phyloP scores from a whole-genome alignment of 2,113 vertebrate species.

The Gasterosteus aculeatus region DNA sequence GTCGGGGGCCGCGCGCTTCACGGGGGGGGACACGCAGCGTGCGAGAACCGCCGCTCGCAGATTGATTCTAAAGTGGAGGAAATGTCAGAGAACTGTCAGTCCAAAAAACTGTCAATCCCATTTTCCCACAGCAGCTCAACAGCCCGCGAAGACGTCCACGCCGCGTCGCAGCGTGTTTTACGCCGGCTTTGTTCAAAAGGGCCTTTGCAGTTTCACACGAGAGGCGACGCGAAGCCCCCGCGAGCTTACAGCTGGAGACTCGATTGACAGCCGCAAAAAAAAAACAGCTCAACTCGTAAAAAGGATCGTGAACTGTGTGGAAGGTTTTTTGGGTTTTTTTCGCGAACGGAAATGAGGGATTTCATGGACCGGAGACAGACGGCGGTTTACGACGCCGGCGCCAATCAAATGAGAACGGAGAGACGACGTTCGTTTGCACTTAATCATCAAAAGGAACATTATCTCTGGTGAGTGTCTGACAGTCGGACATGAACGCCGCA shows the following conservation, averaged over 20 bases:
- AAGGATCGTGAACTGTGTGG: neutral
- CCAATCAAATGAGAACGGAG: slow-evolving; percentile 14
- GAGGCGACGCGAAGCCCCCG: slow-evolving; percentile 12
- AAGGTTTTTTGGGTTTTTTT: no score
- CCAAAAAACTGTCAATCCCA: neutral
- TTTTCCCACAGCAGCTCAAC: neutral
- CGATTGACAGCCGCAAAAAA: neutral
- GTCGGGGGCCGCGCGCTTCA: no score
- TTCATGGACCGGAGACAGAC: slow-evolving; percentile 42
- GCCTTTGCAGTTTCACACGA: neutral
- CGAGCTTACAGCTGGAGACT: slow-evolving; percentile 24
- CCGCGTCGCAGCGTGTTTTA: slow-evolving; percentile 14
- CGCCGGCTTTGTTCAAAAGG: slow-evolving; percentile 14
- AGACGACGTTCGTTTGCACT: neutral
- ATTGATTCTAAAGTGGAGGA: neutral
- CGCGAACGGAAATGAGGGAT: slow-evolving; percentile 20
- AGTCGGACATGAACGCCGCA: slow-evolving; percentile 34
- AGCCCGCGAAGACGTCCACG: no score
- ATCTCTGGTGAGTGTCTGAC: slow-evolving; percentile 14
- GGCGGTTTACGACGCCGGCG: slow-evolving; percentile 28
- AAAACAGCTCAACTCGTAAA: slow-evolving; percentile 36
- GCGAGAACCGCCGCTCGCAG: no score
- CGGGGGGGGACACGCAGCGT: no score
- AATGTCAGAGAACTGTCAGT: neutral
- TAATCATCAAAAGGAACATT: slow-evolving; percentile 26